phyloP scores from a whole-genome alignment of 2,888 invertebrate species.

The Ellobium chinense region DNA sequence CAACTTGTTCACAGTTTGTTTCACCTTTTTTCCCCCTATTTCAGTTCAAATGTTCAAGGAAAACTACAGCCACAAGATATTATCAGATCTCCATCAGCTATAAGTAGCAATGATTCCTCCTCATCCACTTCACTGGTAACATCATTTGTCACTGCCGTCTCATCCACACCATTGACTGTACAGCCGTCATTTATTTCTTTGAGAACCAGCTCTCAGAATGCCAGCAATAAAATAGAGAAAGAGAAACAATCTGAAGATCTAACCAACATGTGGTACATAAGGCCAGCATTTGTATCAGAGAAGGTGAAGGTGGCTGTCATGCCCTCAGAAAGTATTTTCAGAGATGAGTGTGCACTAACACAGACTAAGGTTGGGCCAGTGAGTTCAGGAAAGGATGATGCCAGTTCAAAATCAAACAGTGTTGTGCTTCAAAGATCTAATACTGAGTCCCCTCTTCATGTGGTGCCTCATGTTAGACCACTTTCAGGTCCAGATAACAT shows the following conservation, averaged over 20 bases:
- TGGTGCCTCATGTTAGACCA: too few species aligned
- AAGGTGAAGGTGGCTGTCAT: too few species aligned
- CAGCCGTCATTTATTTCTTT: conserved; percentile 15
- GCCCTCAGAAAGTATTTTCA: too few species aligned
- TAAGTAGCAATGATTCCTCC: background rate
- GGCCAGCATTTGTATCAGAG: too few species aligned
- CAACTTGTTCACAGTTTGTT: background rate
- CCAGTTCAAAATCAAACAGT: too few species aligned
- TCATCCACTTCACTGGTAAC: background rate
- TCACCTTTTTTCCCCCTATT: background rate
- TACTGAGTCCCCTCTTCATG: too few species aligned
- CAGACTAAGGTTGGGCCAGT: too few species aligned
- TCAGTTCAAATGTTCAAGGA: background rate
- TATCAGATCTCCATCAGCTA: background rate
- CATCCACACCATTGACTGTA: background rate
- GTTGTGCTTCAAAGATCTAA: too few species aligned
- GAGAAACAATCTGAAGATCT: background rate
- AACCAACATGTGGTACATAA: background rate
- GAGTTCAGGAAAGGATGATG: too few species aligned
- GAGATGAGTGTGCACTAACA: too few species aligned
- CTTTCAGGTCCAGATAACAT: too few species aligned
- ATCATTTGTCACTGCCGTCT: background rate
- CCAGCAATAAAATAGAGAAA: background rate
- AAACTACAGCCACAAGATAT: background rate
- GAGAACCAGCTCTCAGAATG: background rate